phyloP scores from a whole-genome alignment of 2,888 invertebrate genomes.

The Hesperia comma region DNA sequence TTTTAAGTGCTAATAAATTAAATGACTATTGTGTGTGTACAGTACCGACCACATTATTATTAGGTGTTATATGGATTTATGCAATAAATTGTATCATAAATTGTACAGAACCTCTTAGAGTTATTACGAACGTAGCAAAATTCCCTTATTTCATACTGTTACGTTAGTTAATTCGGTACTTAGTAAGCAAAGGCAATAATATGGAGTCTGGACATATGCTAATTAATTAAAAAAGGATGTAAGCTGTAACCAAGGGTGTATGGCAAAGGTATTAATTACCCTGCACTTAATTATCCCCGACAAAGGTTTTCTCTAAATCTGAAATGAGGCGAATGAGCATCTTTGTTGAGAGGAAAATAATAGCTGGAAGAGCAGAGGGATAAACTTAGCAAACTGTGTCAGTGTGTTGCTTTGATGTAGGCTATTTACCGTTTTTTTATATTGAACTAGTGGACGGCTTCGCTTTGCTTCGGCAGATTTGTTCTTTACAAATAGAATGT shows the following conservation, averaged over 20 bases:
- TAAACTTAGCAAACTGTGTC: conserved; percentile 43
- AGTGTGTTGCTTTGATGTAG: conserved; percentile 23
- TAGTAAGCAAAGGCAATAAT: neutral
- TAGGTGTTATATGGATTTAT: too few relatives aligned
- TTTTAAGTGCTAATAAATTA: too few relatives aligned
- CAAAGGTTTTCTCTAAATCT: conserved; percentile 65
- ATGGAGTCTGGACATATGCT: neutral
- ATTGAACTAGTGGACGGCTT: neutral
- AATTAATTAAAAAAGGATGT: conserved; percentile 18
- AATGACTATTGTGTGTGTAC: too few relatives aligned
- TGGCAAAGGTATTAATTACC: conserved; percentile 62
- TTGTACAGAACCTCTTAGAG: too few relatives aligned
- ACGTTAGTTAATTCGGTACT: too few relatives aligned
- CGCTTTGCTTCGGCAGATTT: too few relatives aligned
- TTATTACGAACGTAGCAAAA: too few relatives aligned
- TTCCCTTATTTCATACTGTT: too few relatives aligned
- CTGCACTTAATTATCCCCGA: conserved; percentile 71
- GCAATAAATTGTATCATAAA: neutral
- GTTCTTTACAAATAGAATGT: too few relatives aligned
- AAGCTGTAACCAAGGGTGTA: conserved; percentile 36
- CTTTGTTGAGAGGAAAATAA: conserved; percentile 60
- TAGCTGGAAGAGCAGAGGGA: conserved; percentile 49
- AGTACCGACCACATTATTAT: too few relatives aligned
- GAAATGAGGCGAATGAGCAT: conserved; percentile 54
- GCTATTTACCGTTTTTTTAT: neutral